Base-by-base conservation (phyloP, 2,113 vertebrate genomes). In the Tychaedon coryphoeus region DNA sequence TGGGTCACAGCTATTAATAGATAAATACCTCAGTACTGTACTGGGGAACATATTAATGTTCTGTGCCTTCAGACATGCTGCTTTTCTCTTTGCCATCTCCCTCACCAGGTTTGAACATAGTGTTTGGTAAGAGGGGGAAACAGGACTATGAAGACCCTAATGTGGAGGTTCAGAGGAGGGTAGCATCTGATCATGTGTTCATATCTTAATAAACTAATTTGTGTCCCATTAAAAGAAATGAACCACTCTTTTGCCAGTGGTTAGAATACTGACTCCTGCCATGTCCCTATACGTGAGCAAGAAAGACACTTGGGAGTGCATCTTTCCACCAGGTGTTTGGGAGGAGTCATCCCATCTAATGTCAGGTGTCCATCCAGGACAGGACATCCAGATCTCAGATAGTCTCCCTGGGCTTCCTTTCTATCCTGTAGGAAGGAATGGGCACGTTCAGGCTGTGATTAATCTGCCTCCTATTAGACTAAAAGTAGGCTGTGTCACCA, bases 181-280 rank as follows among this genome's bases (percentile, higher is more conserved):
- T 7, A 31, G n/a, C 3, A 3, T 85, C 69, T 53, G 47, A 12
- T 26, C 0, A 0, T 26, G 5, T 48, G 17, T 57, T 48, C 5
- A 2, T 84, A n/a, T 40, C 65, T 80, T 48, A 77, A 53, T 12
- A 57, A 67, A 45, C 7, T n/a, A 14, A 45, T 74, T 53, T 66
- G 12, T 50, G 28, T 61, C 43, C 56, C 18, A 1, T 62, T 82
- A 74, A 18, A 69, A 72, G 34, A 95, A 93, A 88, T 28, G 51
- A 60, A 60, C 2, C 0, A 0, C 15, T 72, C 13, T 48, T 60
- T 64, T 80, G 19, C 7, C 26, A 28, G 29, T 38, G 25, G 17
- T 42, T 16, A 29, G 54, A 33, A 9, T 24, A 14, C n/a, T 57
- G 31, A 40, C 28, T 83, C 14, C 34, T 86, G 29, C 28, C 23